Evolutionary conservation across 2,113 vertebrate species (phyloP).

Genomic region (Rhinichthys klamathensis): DNA sequence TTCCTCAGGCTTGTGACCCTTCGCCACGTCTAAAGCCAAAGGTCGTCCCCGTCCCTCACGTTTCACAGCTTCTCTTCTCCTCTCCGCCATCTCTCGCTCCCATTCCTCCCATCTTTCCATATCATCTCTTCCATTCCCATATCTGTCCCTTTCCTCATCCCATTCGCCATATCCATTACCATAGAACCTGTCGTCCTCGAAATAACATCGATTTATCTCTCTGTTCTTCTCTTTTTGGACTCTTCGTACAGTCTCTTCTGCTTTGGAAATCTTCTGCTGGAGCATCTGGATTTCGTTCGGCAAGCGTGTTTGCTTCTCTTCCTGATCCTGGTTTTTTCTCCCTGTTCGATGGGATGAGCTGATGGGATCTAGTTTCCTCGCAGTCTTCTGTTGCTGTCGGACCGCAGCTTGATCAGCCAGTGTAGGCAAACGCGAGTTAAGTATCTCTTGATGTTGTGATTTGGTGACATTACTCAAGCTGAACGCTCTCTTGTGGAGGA

Average conservation of each 20-base stretch:
- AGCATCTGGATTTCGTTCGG: slow-evolving; percentile 77
- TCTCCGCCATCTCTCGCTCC: slow-evolving; percentile 49
- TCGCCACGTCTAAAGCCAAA: slow-evolving; percentile 63
- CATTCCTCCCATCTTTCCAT: slow-evolving; percentile 53
- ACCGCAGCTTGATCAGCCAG: background rate
- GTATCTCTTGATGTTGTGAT: slow-evolving; percentile 30
- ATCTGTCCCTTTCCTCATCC: slow-evolving; percentile 43
- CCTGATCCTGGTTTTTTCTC: background rate
- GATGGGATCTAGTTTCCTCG: slow-evolving; percentile 6
- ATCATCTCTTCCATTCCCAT: background rate
- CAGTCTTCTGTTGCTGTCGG: slow-evolving; percentile 9
- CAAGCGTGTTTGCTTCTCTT: slow-evolving; percentile 64
- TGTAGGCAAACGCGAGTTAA: background rate
- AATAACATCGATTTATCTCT: slow-evolving; percentile 30
- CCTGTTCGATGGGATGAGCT: background rate
- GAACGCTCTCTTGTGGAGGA: slow-evolving; percentile 68
- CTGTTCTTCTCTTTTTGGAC: slow-evolving; percentile 69
- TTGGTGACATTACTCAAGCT: slow-evolving; percentile 37
- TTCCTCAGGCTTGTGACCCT: slow-evolving; percentile 51
- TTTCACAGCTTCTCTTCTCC: background rate
- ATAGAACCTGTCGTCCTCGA: slow-evolving; percentile 35
- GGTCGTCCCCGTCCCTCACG: slow-evolving; percentile 65
- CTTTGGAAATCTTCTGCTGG: slow-evolving; percentile 77
- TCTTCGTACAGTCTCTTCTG: slow-evolving; percentile 73
- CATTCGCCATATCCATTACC: slow-evolving; percentile 33